phyloP scores from a whole-genome alignment of 2,113 vertebrate genomes.

The Hemiprocne comata region DNA sequence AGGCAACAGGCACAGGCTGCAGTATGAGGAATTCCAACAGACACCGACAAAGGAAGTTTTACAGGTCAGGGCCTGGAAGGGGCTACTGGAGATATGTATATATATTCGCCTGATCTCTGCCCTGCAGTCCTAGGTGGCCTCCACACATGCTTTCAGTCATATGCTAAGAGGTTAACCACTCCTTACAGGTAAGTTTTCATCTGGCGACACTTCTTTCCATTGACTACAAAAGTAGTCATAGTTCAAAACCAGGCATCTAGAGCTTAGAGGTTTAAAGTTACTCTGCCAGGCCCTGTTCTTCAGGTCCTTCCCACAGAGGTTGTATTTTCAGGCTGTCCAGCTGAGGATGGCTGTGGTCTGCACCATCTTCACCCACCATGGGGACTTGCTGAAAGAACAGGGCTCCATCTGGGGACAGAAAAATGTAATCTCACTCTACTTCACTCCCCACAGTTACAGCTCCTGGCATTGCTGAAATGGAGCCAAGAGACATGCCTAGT shows the following conservation, averaged over 20 bases:
- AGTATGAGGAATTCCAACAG: background rate
- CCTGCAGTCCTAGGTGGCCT: background rate
- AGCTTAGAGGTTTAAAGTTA: background rate
- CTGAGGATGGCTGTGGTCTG: conserved; percentile 80
- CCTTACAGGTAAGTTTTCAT: background rate
- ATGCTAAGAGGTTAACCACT: background rate
- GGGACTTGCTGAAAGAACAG: conserved; percentile 83
- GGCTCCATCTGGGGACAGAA: conserved; percentile 55
- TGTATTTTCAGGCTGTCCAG: conserved; percentile 80
- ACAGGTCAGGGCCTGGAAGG: background rate
- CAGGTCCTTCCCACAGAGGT: conserved; percentile 74
- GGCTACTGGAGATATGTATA: background rate
- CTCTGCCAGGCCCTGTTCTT: conserved; percentile 74
- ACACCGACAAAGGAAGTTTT: background rate
- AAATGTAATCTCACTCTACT: background rate
- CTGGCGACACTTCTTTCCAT: background rate
- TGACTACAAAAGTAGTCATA: background rate
- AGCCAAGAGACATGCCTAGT: background rate
- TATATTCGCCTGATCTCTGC: background rate
- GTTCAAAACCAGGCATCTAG: background rate
- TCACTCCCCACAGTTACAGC: background rate
- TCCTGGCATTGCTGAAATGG: background rate
- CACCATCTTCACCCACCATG: conserved; percentile 76
- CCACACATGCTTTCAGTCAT: background rate
- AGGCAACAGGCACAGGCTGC: background rate